phyloP scores from a whole-genome alignment of 2,113 vertebrate species.

The Mohoua ochrocephala region DNA sequence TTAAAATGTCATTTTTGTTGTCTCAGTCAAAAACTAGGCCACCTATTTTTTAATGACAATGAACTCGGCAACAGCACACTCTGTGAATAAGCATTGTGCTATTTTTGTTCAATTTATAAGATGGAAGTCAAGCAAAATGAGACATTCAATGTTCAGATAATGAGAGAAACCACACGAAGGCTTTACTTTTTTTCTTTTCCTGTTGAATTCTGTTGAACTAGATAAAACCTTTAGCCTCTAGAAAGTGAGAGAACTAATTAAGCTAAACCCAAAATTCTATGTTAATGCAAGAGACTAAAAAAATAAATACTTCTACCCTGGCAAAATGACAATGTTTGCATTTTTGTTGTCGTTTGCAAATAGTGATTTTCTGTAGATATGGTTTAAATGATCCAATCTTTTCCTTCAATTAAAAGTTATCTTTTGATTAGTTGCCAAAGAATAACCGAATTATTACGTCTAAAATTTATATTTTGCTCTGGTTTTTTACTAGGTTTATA shows the following conservation, averaged over 20 bases:
- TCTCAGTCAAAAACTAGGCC: conserved; percentile 19
- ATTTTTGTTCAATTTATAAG: conserved; percentile 12
- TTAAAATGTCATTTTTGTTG: not conserved
- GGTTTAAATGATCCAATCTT: not conserved
- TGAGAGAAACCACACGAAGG: not conserved
- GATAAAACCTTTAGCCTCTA: not conserved
- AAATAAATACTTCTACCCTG: not conserved
- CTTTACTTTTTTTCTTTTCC: not conserved
- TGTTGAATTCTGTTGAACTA: not conserved
- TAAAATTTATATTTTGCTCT: not conserved
- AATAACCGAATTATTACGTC: not conserved
- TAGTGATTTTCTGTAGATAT: not conserved
- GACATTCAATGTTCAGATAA: not conserved
- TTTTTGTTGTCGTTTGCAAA: not conserved
- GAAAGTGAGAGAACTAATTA: not conserved
- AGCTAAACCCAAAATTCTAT: not conserved
- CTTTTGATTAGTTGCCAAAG: not conserved
- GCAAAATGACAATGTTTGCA: not conserved
- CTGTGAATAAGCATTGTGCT: not conserved
- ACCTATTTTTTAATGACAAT: conserved; percentile 35
- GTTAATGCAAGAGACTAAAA: not conserved
- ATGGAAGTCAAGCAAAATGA: not conserved
- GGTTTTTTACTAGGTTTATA: not conserved
- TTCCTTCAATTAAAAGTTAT: not conserved
- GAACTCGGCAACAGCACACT: not conserved